phyloP scores from a whole-genome alignment of 2,113 vertebrate genomes.

The Campylomormyrus numenius region DNA sequence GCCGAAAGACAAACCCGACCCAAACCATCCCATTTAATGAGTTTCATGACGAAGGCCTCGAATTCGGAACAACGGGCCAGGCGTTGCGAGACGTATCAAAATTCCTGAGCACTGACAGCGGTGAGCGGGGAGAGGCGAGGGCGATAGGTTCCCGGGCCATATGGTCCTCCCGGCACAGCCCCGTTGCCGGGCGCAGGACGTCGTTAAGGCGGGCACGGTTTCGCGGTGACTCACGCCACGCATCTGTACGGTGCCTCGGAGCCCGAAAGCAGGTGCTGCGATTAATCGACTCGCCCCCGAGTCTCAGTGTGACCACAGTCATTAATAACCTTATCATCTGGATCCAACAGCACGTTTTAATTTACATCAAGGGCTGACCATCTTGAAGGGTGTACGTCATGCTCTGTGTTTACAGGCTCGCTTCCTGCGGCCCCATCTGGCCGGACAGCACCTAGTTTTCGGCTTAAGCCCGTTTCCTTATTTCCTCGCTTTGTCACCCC shows the following conservation, averaged over 20 bases:
- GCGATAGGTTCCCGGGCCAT: neutral
- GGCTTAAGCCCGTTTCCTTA: neutral
- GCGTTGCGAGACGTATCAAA: conserved; percentile 21
- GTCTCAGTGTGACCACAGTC: conserved; percentile 7
- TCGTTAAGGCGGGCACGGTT: neutral
- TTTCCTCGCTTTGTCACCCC: neutral
- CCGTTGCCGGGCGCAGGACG: neutral
- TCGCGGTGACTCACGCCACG: neutral
- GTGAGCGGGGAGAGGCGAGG: neutral
- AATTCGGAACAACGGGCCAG: neutral
- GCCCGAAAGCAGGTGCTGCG: conserved; percentile 7
- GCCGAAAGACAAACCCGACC: neutral
- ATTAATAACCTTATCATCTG: conserved; percentile 21
- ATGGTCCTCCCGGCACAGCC: neutral
- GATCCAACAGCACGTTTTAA: conserved; percentile 22
- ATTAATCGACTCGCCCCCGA: neutral
- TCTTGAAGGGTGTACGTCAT: conserved; percentile 16
- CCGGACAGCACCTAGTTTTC: neutral
- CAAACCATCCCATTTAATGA: conserved; percentile 5
- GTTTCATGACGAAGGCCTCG: neutral
- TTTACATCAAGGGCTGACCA: conserved; percentile 26
- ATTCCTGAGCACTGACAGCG: conserved; percentile 20
- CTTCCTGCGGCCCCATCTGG: conserved; percentile 11
- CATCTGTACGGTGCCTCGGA: neutral
- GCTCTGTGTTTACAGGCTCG: conserved; percentile 8